phyloP scores from a whole-genome alignment of 2,888 invertebrate species.

The Nephrotoma guestfalica region DNA sequence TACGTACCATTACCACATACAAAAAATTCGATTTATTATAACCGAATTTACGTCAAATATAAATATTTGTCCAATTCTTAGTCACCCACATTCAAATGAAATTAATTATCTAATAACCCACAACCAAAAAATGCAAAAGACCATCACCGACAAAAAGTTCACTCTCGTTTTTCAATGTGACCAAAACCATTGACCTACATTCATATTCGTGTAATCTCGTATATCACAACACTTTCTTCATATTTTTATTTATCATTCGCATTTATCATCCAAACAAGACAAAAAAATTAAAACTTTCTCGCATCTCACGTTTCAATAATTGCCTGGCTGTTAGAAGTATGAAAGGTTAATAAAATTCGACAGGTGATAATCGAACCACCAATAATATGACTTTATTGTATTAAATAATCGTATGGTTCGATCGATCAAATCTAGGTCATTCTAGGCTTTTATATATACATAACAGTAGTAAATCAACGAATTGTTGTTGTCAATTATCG shows the following conservation, averaged over 20 bases:
- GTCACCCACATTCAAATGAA: background rate
- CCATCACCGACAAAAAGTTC: background rate
- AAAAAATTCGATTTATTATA: background rate
- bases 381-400: background rate
- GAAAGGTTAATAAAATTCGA: background rate
- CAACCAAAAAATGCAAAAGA: background rate
- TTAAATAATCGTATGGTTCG: background rate
- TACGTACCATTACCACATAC: background rate
- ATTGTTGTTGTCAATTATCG: background rate
- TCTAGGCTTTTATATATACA: background rate
- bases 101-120: background rate
- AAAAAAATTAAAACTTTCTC: background rate
- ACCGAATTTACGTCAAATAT: background rate
- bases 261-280: background rate
- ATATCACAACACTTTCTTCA: background rate
- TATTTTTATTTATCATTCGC: background rate
- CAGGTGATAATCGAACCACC: background rate
- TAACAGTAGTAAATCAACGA: too few species aligned
- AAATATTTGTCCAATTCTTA: background rate
- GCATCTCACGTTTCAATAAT: background rate
- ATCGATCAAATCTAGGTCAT: background rate
- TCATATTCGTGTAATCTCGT: background rate
- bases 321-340: too few species aligned
- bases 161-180: background rate
- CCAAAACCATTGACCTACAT: background rate